A percentile compares a stretch with the other conserved stretches of the same genome.
These are phyloP conservation scores for Pogona vitticeps DNA, from an alignment of 2,113 vertebrate species.

Conservation along the genomic window DNA sequence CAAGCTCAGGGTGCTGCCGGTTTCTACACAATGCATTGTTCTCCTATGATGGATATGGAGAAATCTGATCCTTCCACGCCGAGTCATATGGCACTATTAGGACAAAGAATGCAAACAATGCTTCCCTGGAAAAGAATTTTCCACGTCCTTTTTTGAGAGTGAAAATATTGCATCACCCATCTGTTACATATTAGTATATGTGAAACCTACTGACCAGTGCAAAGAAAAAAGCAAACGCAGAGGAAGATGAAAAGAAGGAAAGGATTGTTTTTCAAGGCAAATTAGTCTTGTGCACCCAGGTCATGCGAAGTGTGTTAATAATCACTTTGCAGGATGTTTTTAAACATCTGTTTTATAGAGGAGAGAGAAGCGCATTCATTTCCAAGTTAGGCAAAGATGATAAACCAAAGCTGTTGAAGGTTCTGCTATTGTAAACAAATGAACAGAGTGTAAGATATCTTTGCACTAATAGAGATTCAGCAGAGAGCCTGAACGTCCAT, in stretches of 20 bases:
- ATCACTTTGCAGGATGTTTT: conserved; percentile 43
- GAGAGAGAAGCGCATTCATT: conserved; percentile 55
- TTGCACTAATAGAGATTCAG: conserved; percentile 43
- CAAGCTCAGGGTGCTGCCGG: conserved; percentile 76
- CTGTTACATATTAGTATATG: conserved; percentile 66
- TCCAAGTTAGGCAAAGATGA: conserved; percentile 30
- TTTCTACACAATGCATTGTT: conserved; percentile 80
- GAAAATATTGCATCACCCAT: conserved; percentile 68
- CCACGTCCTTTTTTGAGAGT: conserved; percentile 49
- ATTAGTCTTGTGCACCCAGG: conserved; percentile 30
- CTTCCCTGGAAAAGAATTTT: conserved; percentile 62
- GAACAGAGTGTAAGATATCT: conserved; percentile 48
- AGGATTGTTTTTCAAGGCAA: conserved; percentile 43
- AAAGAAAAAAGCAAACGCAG: conserved; percentile 45
- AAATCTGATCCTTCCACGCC: conserved; percentile 84
- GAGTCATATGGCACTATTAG: conserved; percentile 76
- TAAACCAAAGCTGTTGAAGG: conserved; percentile 57
- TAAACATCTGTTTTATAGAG: conserved; percentile 72
- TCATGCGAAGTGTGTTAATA: conserved; percentile 46
- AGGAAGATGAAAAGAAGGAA: conserved; percentile 48
- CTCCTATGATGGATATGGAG: conserved; percentile 88
- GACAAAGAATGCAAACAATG: conserved; percentile 77
- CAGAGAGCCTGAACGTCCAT: conserved; percentile 24
- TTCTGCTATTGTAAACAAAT: conserved; percentile 56
- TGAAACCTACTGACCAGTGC: conserved; percentile 44